Evolutionary conservation across 2,797 vertebrate species (phyloP), one percentile per base, ranked within the genome.

Genomic region (Catamblyrhynchus diadema): DNA sequence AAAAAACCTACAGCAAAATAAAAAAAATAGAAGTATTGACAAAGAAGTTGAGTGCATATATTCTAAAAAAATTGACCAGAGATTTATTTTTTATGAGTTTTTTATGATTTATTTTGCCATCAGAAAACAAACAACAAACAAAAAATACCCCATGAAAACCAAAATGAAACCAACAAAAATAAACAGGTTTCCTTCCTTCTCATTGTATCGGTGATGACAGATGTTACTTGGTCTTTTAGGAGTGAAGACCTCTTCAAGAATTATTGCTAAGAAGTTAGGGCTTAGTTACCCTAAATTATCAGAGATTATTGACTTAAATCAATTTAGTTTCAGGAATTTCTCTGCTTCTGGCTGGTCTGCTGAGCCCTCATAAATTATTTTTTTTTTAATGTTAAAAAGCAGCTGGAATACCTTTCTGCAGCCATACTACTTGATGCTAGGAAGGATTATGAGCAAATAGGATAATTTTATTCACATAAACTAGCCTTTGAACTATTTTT

Each of bases 381-480:
- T 74, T 37, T 88, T 88, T 60, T 44, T 25, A n/a, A 71, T 82
- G 51, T 66, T 72, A 75, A 84, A 94, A 91, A 88, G 90, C 47
- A 94, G 69, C 73, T 97, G 67, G 35, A 96, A 93, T 95, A 51
- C 37, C 45, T 81, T 78, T 97, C 54, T 96, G 27, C 48, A 33
- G 32, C 41, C 28, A 71, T 91, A 87, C 47, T 90, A 79, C 45
- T 91, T 50, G 47, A 85, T 64, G 23, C 12, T 80, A 28, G 71
- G 71, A 91, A 97, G 41, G 27, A 51, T 88, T 95, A 90, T 73
- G 39, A 93, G 86, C 93, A 97, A 97, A 96, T 65, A 81, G 30
- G 72, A 89, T 95, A 94, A 97, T 95, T 45, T 86, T 96, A 97
- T 97, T 96, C 81, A 95, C 78, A 82, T 8, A 59, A 16, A 95